Percentiles rank a stretch among this genome's conserved stretches.
Evolutionary conservation across 2,113 vertebrate species (phyloP).

Genomic region (Gymnobelideus leadbeateri): DNA sequence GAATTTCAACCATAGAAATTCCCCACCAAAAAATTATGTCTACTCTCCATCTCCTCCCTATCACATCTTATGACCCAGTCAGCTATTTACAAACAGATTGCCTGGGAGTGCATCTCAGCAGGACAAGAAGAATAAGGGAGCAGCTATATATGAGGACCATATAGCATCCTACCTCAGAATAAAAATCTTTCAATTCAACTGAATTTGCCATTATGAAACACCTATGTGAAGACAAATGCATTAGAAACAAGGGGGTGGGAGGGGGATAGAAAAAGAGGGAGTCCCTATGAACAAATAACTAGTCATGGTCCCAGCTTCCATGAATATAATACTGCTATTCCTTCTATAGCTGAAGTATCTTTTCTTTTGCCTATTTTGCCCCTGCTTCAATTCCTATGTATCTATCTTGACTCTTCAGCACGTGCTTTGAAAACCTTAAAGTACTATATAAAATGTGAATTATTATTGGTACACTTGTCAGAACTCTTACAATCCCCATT

Average conservation of each 20-base stretch:
- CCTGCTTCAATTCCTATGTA: neutral
- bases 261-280: neutral
- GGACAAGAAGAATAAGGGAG: neutral
- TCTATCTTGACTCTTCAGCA: neutral
- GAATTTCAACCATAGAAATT: neutral
- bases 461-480: neutral
- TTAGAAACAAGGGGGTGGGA: neutral
- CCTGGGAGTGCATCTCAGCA: neutral
- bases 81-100: neutral
- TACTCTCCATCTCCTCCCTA: neutral
- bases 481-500: neutral
- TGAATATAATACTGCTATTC: neutral
- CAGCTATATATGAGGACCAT: neutral
- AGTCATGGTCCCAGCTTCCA: neutral
- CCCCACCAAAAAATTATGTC: neutral
- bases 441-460: neutral
- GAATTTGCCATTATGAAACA: neutral
- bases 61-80: neutral
- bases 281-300: neutral
- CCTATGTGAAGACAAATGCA: neutral
- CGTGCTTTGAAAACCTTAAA: neutral
- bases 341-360: neutral
- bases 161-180: neutral
- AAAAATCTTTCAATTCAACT: neutral
- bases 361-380: neutral